phyloP scores from a whole-genome alignment of 2,797 vertebrate species.

The Eospalax fontanierii region DNA sequence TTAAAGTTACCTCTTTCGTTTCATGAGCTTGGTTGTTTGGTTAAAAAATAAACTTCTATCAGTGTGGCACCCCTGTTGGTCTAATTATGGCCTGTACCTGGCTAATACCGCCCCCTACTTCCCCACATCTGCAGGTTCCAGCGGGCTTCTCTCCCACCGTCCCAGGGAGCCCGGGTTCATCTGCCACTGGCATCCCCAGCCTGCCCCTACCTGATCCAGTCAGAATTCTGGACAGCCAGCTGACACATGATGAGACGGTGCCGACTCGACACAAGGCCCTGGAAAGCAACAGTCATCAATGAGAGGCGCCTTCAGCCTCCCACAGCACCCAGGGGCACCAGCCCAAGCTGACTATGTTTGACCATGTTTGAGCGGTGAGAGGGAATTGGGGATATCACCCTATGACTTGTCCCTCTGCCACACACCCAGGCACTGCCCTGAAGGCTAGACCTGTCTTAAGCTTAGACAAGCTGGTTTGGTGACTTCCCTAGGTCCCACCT shows the following conservation, averaged over 20 bases:
- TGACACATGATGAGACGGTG: constrained; percentile 99
- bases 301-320: not conserved
- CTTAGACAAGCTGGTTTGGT: not conserved
- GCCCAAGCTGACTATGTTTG: not conserved
- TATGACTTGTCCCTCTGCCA: not conserved
- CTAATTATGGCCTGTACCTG: not conserved
- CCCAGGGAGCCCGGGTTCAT: not conserved
- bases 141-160: no score
- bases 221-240: constrained; percentile 97
- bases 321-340: not conserved
- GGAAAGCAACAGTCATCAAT: constrained; percentile 22
- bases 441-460: not conserved
- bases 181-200: not conserved
- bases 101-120: not conserved
- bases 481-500: not conserved
- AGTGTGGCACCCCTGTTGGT: not conserved
- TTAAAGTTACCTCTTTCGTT: not conserved
- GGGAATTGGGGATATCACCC: not conserved
- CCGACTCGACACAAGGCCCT: constrained; percentile 97
- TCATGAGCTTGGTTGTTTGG: not conserved
- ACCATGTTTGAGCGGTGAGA: not conserved
- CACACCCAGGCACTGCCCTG: not conserved
- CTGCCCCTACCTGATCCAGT: constrained; percentile 97
- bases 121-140: not conserved
- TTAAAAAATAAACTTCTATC: not conserved